phyloP scores from a whole-genome alignment of 2,113 vertebrate genomes.

The Trogon melanurus region DNA sequence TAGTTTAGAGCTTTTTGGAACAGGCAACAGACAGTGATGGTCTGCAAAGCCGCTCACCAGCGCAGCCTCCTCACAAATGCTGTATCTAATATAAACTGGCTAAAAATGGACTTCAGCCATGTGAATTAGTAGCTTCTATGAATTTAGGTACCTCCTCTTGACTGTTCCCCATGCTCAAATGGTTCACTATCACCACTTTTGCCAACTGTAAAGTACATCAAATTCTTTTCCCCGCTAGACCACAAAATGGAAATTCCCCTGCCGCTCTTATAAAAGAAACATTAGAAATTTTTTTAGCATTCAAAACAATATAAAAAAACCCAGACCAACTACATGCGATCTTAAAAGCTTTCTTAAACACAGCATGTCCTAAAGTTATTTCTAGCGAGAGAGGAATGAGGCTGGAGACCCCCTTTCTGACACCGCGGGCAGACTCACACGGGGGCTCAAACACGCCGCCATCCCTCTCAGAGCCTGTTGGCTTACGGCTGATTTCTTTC shows the following conservation, averaged over 20 bases:
- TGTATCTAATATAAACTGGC: background rate
- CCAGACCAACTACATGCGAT: background rate
- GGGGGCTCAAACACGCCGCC: background rate
- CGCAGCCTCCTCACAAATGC: background rate
- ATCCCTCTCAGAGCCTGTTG: rapidly evolving
- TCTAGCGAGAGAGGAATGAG: background rate
- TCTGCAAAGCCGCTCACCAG: background rate
- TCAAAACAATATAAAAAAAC: background rate
- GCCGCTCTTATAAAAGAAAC: background rate
- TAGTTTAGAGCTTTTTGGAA: background rate
- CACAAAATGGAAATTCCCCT: background rate
- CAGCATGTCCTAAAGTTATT: background rate
- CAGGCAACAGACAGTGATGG: background rate
- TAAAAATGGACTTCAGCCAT: background rate
- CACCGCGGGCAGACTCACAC: background rate
- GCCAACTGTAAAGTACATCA: background rate
- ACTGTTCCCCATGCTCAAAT: background rate
- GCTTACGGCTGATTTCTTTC: rapidly evolving
- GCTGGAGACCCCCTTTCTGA: background rate
- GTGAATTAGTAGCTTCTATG: background rate
- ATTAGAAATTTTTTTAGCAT: background rate
- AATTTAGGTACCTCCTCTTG: background rate
- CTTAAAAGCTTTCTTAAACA: background rate
- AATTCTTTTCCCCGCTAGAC: background rate
- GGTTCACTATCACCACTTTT: background rate